Conservation (phyloP, 2,888 invertebrate species). For the Chloromyia formosa region DNA sequence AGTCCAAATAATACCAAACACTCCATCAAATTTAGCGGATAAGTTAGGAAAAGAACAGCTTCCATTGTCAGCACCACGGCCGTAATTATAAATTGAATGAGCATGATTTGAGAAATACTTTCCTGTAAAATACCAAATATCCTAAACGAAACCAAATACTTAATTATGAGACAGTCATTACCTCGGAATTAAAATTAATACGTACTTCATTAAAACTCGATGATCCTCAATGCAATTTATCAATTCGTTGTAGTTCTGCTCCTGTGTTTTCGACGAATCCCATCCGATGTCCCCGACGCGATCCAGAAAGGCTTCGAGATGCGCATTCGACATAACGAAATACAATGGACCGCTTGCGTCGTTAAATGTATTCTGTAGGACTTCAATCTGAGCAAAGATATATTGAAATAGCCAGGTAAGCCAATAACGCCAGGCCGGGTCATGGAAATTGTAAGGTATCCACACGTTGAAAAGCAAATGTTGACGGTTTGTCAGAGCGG, state of each 20-base stretch:
- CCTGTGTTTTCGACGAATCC: slow-evolving; percentile 3
- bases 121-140: slow-evolving; percentile 22
- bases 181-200: too few relatives aligned
- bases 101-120: not conserved
- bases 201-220: not conserved
- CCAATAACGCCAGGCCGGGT: slow-evolving; percentile 17
- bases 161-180: too few relatives aligned
- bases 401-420: not conserved
- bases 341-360: slow-evolving; percentile 7
- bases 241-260: not conserved
- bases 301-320: slow-evolving; percentile 14
- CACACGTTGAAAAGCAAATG: slow-evolving; percentile 21
- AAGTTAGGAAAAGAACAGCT: not conserved
- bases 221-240: slow-evolving; percentile 25
- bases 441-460: slow-evolving; percentile 19
- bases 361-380: not conserved
- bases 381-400: not conserved
- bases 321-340: slow-evolving; percentile 3
- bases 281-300: slow-evolving; percentile 4
- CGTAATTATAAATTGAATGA: slow-evolving; percentile 7
- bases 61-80: not conserved
- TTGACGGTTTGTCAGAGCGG: not conserved
- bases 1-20: not conserved
- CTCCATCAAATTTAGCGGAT: not conserved
- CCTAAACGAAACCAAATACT: slow-evolving; percentile 1